Conservation (phyloP, 2,797 vertebrate genomes). For the Chelonia mydas region DNA sequence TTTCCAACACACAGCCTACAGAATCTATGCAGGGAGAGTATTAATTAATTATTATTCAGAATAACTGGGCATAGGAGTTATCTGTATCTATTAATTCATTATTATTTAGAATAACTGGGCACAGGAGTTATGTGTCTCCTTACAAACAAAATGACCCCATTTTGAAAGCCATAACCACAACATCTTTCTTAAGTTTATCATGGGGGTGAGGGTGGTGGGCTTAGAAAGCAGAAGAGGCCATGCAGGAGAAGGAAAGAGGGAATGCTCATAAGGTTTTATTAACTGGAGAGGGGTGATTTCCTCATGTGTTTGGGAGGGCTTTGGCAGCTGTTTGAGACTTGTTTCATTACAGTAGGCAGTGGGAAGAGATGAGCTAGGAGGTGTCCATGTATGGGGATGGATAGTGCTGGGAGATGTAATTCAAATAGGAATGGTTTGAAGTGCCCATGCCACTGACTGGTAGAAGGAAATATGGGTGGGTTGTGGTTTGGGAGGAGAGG, state of each 20-base stretch:
- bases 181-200: not conserved
- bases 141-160: not conserved
- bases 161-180: not conserved
- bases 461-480: not conserved
- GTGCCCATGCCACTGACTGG: not conserved
- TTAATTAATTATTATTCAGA: not conserved
- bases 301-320: not conserved
- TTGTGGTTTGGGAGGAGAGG: not conserved
- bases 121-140: not conserved
- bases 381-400: not conserved
- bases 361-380: not conserved
- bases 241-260: rapidly evolving
- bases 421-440: not conserved
- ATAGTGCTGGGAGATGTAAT: not conserved
- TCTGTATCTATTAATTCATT: not conserved
- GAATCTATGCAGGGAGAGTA: not conserved
- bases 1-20: not conserved
- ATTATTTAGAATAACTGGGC: not conserved
- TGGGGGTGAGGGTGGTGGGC: not conserved
- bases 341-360: not conserved
- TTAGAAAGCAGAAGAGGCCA: not conserved
- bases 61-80: not conserved
- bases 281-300: not conserved
- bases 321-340: not conserved
- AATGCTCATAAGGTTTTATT: not conserved